phyloP scores from a whole-genome alignment of 2,888 invertebrate genomes.

The Galerucella pusilla region DNA sequence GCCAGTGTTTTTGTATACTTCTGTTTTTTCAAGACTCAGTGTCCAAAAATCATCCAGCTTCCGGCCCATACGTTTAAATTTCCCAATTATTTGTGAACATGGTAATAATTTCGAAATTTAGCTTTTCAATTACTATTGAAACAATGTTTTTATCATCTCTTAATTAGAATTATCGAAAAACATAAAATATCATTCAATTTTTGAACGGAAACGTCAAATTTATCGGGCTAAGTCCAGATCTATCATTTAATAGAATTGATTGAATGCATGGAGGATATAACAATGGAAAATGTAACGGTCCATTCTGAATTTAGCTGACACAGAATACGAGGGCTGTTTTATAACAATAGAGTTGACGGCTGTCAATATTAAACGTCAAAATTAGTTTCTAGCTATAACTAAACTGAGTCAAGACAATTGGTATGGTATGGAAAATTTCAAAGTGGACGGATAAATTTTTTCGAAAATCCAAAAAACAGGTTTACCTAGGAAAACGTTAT shows the following conservation, averaged over 20 bases:
- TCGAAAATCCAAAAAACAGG: too few relatives aligned
- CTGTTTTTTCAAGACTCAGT: not conserved
- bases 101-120: not conserved
- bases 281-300: too few relatives aligned
- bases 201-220: not conserved
- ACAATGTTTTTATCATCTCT: conserved; percentile 4
- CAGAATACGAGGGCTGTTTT: too few relatives aligned
- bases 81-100: conserved; percentile 2
- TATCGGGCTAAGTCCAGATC: not conserved
- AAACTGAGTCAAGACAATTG: too few relatives aligned
- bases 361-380: too few relatives aligned
- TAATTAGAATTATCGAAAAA: conserved; percentile 7
- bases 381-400: not conserved
- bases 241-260: not conserved
- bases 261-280: too few relatives aligned
- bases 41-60: not conserved
- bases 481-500: too few relatives aligned
- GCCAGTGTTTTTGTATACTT: too few relatives aligned
- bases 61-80: not conserved
- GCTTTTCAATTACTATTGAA: not conserved
- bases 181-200: not conserved
- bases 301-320: too few relatives aligned
- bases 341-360: not conserved
- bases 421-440: too few relatives aligned
- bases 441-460: too few relatives aligned